Evolutionary conservation across 2,797 vertebrate species (phyloP).

Genomic region (Monodelphis domestica): DNA sequence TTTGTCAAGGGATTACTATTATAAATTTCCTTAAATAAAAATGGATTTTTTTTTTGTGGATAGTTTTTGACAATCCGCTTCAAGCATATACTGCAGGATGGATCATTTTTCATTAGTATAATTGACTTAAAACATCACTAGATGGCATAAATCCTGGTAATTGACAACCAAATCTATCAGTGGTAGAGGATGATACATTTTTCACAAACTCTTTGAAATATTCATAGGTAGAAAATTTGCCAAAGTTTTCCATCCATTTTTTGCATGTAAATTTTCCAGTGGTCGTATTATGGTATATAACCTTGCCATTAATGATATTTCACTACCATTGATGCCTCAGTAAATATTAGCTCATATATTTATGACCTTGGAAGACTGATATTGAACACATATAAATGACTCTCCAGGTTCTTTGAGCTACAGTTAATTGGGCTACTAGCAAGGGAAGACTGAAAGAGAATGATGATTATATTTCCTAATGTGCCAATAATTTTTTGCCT

Average conservation of each 20-base stretch:
- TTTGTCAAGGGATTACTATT: not conserved
- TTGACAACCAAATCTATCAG: slow-evolving; percentile 20
- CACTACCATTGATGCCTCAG: not conserved
- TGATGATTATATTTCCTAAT: not conserved
- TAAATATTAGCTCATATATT: not conserved
- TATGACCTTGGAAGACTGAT: not conserved
- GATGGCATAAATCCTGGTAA: not conserved
- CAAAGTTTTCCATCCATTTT: slow-evolving; percentile 23
- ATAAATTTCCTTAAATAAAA: slow-evolving; percentile 13
- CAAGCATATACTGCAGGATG: not conserved
- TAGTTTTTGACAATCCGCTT: not conserved
- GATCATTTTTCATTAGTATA: not conserved
- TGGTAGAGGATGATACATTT: slow-evolving; percentile 6
- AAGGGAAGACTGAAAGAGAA: not conserved
- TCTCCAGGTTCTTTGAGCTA: not conserved
- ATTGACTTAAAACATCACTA: slow-evolving; percentile 6
- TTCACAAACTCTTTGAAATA: slow-evolving; percentile 52
- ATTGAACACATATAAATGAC: not conserved
- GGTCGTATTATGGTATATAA: not conserved
- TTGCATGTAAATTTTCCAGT: not conserved
- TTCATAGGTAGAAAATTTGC: slow-evolving; percentile 29
- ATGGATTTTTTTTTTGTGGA: not conserved
- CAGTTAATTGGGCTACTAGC: not conserved
- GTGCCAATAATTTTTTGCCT: not conserved
- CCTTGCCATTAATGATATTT: slow-evolving; percentile 17